Base-by-base conservation (phyloP, 2,888 invertebrate genomes). In the Pachydiplax longipennis region DNA sequence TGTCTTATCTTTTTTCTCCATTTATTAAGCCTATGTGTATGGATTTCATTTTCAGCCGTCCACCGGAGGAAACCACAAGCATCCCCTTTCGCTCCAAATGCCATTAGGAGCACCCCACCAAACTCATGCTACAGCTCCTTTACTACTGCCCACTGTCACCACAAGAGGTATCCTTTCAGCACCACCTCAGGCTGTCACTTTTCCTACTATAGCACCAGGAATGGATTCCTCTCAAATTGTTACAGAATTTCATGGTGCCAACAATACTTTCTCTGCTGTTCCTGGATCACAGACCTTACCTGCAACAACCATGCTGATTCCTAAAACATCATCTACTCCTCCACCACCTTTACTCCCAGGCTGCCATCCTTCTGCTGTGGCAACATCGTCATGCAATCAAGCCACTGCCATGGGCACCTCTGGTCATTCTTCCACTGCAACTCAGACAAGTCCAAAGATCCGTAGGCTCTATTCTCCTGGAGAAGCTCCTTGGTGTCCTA, bases 361-460 rank as follows among this genome's bases (percentile, higher is more conserved):
- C 18, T 87, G 87, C 40, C 91, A 91, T 37, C 53, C 91, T 22
- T 80, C 87, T 22, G 40, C 90, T 15, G 44, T 25, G 2, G 22
- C 83, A 18, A 53, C 82, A 18, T 58, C 81, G n/a, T 73, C 87
- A 25, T 82, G 73, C 73, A 90, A 83, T 82, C 53, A 90, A 90
- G 91, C 90, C 81, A 53, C 65, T 90, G 73, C 91, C 61, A 82
- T 91, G 81, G 90, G 81, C 22, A 87, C 82, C 40, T 81, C 82
- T 44, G 81, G 82, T 83, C 92, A 91, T 81, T 91, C 91, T 65
- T 91, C 92, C 25, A 90, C 91, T 61, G 91, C 92, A 10, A 92
- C 92, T 58, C 92, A 91, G 90, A 91, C 91, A 22, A 91, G 92
- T 73, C 91, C 91, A 8, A 91, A 90, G 61, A 87, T 87, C 61